Percentiles rank a stretch among this genome's conserved stretches.
Evolutionary conservation across 2,888 invertebrate species (phyloP).

Genomic region (Sphinx pinastri): DNA sequence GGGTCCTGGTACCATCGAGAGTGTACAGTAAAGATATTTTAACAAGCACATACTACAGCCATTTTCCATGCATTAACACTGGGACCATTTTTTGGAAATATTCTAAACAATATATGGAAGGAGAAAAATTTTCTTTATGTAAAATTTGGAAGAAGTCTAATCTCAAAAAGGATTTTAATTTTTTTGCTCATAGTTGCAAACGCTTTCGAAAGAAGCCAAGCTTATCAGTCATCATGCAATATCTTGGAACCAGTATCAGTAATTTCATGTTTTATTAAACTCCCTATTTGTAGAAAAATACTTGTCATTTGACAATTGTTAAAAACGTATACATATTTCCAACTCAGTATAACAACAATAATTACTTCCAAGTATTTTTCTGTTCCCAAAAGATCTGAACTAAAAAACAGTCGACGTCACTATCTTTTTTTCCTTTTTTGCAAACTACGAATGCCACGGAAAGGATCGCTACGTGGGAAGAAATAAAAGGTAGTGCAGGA

Average conservation of each 20-base stretch:
- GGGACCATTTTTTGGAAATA: slow-evolving; percentile 29
- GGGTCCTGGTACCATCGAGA: slow-evolving; percentile 73
- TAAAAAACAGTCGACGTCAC: slow-evolving; percentile 17
- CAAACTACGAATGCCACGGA: slow-evolving; percentile 10
- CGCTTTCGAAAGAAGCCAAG: slow-evolving; percentile 22
- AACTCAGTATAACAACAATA: neutral
- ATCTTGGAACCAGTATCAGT: slow-evolving; percentile 22
- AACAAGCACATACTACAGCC: slow-evolving; percentile 48
- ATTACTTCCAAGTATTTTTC: neutral
- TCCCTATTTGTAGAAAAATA: neutral
- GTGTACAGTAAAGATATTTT: slow-evolving; percentile 70
- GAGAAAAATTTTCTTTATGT: neutral
- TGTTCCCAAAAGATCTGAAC: neutral
- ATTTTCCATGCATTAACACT: slow-evolving; percentile 55
- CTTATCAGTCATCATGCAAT: slow-evolving; percentile 13
- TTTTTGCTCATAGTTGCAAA: neutral
- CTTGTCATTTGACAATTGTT: neutral
- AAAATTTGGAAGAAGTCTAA: neutral
- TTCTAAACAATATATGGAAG: slow-evolving; percentile 17
- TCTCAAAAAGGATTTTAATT: no score
- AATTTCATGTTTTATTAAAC: neutral
- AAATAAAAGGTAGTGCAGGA: slow-evolving; percentile 64
- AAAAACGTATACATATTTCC: neutral
- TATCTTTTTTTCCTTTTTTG: neutral
- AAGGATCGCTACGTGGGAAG: slow-evolving; percentile 41